phyloP scores from a whole-genome alignment of 2,797 vertebrate species.

The Acestrorhynchus altus region DNA sequence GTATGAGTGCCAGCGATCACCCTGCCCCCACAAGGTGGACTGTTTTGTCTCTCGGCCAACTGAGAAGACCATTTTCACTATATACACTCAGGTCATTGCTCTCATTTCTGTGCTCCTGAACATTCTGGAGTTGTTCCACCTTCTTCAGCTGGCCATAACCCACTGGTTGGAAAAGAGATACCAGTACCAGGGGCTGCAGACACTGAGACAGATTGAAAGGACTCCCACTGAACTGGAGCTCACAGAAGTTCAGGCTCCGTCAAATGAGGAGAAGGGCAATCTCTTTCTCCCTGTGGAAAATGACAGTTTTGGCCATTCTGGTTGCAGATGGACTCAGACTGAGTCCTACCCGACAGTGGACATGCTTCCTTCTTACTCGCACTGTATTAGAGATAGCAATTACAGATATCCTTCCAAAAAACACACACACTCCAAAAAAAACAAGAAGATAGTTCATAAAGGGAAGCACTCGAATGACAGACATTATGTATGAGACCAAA shows the following conservation, averaged over 20 bases:
- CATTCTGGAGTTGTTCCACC: conserved; percentile 77
- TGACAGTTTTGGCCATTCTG: conserved; percentile 56
- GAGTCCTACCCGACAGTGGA: conserved; percentile 37
- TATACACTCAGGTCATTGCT: conserved; percentile 81
- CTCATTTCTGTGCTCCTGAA: conserved; percentile 80
- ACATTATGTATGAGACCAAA: conserved; percentile 74
- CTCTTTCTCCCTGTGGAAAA: conserved; percentile 49
- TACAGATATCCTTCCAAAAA: conserved; percentile 63
- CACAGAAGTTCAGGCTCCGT: not conserved
- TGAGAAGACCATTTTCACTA: conserved; percentile 84
- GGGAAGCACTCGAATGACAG: conserved; percentile 62
- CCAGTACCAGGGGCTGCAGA: not conserved
- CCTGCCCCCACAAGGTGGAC: conserved; percentile 83
- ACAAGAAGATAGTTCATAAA: conserved; percentile 54
- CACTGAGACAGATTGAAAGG: conserved; percentile 26
- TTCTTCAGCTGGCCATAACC: conserved; percentile 70
- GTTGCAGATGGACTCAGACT: conserved; percentile 55
- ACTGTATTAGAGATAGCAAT: conserved; percentile 66
- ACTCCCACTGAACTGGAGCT: conserved; percentile 3
- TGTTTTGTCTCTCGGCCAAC: conserved; percentile 85
- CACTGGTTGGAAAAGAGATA: conserved; percentile 68
- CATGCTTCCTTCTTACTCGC: conserved; percentile 73
- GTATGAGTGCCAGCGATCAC: conserved; percentile 72
- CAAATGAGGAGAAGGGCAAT: conserved; percentile 57
- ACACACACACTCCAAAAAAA: conserved; percentile 51